A percentile compares a stretch with the other conserved stretches of the same genome.
Evolutionary conservation across 2,888 invertebrate species (phyloP).

Genomic region (Zeuzera pyrina): DNA sequence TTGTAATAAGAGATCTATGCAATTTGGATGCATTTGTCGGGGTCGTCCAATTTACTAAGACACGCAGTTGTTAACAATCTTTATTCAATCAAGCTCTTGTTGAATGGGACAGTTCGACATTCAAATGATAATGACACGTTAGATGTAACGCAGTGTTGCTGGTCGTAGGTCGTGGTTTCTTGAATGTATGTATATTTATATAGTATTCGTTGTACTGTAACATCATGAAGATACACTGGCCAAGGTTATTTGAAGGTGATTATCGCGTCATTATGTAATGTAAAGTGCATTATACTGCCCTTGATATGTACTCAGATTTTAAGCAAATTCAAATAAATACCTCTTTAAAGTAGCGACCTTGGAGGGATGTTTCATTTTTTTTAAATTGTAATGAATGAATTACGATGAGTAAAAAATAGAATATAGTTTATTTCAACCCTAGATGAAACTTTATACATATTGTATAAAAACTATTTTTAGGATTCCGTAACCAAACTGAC

Average conservation of each 20-base stretch:
- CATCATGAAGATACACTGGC: conserved; percentile 20
- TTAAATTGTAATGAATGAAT: too few relatives aligned
- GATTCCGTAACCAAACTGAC: too few relatives aligned
- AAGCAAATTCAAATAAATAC: too few relatives aligned
- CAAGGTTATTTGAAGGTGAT: conserved; percentile 25
- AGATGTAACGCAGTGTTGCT: conserved; percentile 1
- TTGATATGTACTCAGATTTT: too few relatives aligned
- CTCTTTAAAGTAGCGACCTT: too few relatives aligned
- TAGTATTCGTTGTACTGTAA: conserved; percentile 36
- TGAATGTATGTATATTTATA: conserved; percentile 4
- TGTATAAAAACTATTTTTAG: too few relatives aligned
- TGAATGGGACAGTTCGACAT: conserved; percentile 3
- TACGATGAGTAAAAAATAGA: too few relatives aligned
- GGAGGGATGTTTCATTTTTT: too few relatives aligned
- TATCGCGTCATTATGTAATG: background rate
- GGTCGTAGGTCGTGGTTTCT: conserved; percentile 9
- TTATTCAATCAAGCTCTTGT: conserved; percentile 3
- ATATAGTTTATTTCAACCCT: too few relatives aligned
- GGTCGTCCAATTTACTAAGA: conserved; percentile 7
- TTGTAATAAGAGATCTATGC: conserved; percentile 14
- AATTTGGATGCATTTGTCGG: conserved; percentile 19
- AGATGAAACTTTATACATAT: too few relatives aligned
- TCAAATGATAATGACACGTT: conserved; percentile 11
- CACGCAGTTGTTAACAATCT: background rate
- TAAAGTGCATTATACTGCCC: too few relatives aligned